A percentile compares a stretch with the other conserved stretches of the same genome.
phyloP scores from a whole-genome alignment of 2,113 vertebrate species.

The Microtus oregoni region DNA sequence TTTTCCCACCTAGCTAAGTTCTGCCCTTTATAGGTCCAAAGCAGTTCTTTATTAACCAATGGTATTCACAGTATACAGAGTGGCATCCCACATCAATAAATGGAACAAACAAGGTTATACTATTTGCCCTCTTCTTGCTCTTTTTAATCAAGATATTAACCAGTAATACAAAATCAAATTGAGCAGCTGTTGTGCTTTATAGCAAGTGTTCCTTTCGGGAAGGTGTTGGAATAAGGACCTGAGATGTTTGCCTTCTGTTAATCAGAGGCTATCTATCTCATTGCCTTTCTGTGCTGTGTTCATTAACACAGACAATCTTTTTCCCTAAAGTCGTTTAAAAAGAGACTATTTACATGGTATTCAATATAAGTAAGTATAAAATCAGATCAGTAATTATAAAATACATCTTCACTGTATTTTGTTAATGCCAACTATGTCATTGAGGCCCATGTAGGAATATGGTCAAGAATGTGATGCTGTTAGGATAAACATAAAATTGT shows the following conservation, averaged over 20 bases:
- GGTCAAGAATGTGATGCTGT: background rate
- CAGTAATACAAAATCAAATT: too few species aligned
- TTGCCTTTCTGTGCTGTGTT: background rate
- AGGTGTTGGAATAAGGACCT: background rate
- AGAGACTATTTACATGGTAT: background rate
- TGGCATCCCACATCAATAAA: background rate
- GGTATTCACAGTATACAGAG: too few species aligned
- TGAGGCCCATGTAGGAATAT: too few species aligned
- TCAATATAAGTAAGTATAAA: background rate
- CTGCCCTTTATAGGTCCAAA: too few species aligned
- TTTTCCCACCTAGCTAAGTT: too few species aligned
- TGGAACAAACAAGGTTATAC: background rate
- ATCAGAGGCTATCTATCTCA: background rate
- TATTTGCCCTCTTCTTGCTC: background rate
- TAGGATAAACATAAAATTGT: background rate
- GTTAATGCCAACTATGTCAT: background rate
- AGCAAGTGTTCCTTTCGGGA: background rate
- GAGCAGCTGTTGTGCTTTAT: accelerated
- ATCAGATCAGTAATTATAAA: background rate
- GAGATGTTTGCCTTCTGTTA: background rate
- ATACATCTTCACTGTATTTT: background rate
- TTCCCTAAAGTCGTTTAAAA: background rate
- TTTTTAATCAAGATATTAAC: background rate
- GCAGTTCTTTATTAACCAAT: too few species aligned
- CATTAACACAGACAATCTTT: background rate